These are phyloP conservation scores for Sarcoramphus papa DNA, from an alignment of 2,797 vertebrate genomes.

Conservation along the genomic window DNA sequence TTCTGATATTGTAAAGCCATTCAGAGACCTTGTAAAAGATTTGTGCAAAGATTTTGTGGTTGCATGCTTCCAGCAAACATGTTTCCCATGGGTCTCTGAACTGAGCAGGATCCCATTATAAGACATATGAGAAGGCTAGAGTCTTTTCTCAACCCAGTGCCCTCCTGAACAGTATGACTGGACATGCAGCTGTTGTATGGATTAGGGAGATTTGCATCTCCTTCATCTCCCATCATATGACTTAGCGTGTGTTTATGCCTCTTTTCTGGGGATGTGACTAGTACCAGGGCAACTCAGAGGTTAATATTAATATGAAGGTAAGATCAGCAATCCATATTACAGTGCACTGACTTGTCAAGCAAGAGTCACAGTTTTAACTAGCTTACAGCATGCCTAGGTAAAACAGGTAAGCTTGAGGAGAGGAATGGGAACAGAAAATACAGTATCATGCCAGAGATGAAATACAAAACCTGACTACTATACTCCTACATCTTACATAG, in stretches of 20 bases:
- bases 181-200: background rate
- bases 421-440: background rate
- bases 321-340: background rate
- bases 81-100: background rate
- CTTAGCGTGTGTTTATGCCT: background rate
- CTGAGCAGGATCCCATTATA: background rate
- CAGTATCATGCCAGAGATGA: background rate
- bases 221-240: background rate
- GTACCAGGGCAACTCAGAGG: background rate
- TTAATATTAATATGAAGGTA: background rate
- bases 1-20: background rate
- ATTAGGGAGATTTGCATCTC: background rate
- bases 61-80: background rate
- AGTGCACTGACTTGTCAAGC: background rate
- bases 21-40: background rate
- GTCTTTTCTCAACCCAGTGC: background rate
- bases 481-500: background rate
- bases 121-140: background rate
- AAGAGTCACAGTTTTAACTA: background rate
- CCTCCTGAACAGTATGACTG: background rate
- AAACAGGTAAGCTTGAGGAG: background rate
- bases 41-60: background rate
- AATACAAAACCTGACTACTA: background rate
- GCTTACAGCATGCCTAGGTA: background rate
- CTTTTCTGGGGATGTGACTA: background rate